Evolutionary conservation across 2,113 vertebrate species (phyloP).

Genomic region (Crotalus helleri): DNA sequence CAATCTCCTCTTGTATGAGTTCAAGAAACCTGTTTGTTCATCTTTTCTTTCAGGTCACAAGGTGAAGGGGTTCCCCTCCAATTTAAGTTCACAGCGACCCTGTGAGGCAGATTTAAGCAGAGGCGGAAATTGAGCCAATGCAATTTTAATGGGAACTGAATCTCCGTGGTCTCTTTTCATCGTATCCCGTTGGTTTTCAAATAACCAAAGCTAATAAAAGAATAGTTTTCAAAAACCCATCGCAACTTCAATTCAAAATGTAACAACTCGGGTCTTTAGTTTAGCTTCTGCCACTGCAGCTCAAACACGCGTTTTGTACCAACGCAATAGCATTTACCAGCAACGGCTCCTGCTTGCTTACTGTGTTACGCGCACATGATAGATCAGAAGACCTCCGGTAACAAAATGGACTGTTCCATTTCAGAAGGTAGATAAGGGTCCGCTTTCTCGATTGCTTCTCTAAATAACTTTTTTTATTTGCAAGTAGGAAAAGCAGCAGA

Average conservation of each 20-base stretch:
- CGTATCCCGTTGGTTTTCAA: not conserved
- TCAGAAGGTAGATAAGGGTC: not conserved
- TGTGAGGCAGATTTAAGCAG: not conserved
- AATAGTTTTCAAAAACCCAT: not conserved
- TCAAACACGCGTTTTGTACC: not conserved
- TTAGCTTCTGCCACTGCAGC: not conserved
- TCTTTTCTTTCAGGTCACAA: not conserved
- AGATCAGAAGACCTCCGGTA: not conserved
- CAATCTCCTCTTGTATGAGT: not conserved
- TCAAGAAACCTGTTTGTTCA: not conserved
- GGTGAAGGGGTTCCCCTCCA: not conserved
- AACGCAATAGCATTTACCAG: not conserved
- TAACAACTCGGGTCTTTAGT: not conserved
- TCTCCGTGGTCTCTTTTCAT: not conserved
- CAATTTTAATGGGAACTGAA: not conserved
- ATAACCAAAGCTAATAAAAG: not conserved
- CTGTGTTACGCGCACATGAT: not conserved
- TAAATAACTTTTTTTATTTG: too few species aligned
- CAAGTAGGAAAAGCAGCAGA: not conserved
- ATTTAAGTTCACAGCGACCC: not conserved
- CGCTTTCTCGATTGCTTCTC: not conserved
- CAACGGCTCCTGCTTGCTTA: not conserved
- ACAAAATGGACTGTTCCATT: not conserved
- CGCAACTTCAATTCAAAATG: not conserved
- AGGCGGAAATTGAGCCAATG: not conserved